A percentile compares a stretch with the other conserved stretches of the same genome.
These are phyloP conservation scores for Toxonevra muliebris DNA, from an alignment of 2,888 invertebrate genomes.

Conservation along the genomic window DNA sequence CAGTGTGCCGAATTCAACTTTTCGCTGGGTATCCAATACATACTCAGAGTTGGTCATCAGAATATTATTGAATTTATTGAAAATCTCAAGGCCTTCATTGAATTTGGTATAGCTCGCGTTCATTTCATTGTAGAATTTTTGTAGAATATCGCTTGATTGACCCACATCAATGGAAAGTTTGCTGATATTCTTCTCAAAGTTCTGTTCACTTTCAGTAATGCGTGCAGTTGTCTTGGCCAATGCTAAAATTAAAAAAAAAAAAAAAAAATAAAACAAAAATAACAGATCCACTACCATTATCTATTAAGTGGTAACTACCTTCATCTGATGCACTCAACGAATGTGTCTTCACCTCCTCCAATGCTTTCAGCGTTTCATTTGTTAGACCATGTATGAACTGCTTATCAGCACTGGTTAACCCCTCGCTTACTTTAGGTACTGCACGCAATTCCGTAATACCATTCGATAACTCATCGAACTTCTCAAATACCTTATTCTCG, in stretches of 20 bases:
- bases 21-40: conserved; percentile 82
- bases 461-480: conserved; percentile 64
- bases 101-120: conserved; percentile 69
- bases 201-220: conserved; percentile 68
- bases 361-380: conserved; percentile 71
- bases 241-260: conserved; percentile 52
- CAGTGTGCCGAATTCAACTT: conserved; percentile 85
- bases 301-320: conserved; percentile 56
- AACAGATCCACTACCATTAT: neutral
- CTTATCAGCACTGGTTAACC: conserved; percentile 63
- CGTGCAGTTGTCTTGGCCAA: conserved; percentile 66
- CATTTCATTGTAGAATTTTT: conserved; percentile 69
- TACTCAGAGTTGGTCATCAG: conserved; percentile 85
- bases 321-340: conserved; percentile 65
- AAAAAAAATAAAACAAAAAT: neutral
- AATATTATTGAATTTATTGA: conserved; percentile 80
- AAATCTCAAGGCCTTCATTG: conserved; percentile 67
- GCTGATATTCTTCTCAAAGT: conserved; percentile 66
- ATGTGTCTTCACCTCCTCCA: conserved; percentile 68
- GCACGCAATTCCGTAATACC: conserved; percentile 62
- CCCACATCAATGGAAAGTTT: conserved; percentile 70
- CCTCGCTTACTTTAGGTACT: conserved; percentile 43
- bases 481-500: conserved; percentile 64
- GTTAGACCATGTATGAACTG: conserved; percentile 68
- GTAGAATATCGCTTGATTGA: conserved; percentile 68